These are phyloP conservation scores for Drosophila mettleri DNA, from an alignment of 2,888 invertebrate species.

Conservation along the genomic window DNA sequence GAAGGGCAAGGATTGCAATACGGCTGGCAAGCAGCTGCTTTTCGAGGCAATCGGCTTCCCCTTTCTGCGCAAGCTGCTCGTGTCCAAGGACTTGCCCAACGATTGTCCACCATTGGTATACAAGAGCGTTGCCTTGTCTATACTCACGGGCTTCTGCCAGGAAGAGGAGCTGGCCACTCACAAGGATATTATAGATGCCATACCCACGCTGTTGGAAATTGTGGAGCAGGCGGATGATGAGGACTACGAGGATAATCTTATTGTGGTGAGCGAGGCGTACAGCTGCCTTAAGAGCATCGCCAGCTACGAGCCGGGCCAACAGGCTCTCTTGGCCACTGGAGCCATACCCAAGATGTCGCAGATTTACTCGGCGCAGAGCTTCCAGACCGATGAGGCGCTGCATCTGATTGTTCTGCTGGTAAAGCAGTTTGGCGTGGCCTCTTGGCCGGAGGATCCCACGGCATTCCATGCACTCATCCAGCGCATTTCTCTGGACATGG, in stretches of 20 bases:
- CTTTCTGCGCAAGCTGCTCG: constrained; percentile 92
- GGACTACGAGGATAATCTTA: constrained; percentile 93
- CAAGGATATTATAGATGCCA: constrained; percentile 92
- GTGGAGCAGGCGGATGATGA: constrained; percentile 93
- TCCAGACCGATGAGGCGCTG: constrained; percentile 95
- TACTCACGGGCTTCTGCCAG: constrained; percentile 94
- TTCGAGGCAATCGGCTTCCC: constrained; percentile 96
- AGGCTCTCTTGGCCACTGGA: constrained; percentile 91
- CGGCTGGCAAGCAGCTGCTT: constrained; percentile 91
- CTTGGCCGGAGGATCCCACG: constrained; percentile 92
- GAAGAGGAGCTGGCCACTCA: constrained; percentile 92
- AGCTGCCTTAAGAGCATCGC: constrained; percentile 93
- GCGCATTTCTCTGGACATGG: constrained; percentile 94
- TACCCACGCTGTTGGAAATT: constrained; percentile 93
- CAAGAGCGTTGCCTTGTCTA: constrained; percentile 95
- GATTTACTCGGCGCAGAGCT: constrained; percentile 94
- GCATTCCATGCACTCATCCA: constrained; percentile 93
- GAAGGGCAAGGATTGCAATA: constrained; percentile 92
- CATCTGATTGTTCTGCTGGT: constrained; percentile 92
- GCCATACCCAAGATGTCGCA: constrained; percentile 93
- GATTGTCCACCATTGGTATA: constrained; percentile 96
- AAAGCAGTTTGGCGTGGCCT: constrained; percentile 89
- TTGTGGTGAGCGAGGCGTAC: constrained; percentile 94
- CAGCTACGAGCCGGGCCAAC: constrained; percentile 91
- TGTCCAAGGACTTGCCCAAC: constrained; percentile 91